phyloP scores from a whole-genome alignment of 1,140 invertebrate species.

The Parasteatoda tepidariorum region DNA sequence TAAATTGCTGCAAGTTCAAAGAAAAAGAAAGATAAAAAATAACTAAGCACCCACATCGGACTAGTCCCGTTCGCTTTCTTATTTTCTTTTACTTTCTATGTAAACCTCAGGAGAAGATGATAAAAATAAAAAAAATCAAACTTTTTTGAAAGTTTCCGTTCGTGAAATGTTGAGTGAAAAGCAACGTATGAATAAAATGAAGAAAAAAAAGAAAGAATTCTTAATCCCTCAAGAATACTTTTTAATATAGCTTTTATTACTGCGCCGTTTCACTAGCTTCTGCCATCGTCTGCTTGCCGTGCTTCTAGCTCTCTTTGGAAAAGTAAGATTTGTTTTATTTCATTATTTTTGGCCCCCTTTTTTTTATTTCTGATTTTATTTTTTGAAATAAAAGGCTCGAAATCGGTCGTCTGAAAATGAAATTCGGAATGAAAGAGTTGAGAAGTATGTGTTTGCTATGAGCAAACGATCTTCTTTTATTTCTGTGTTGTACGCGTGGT shows the following conservation, averaged over 20 bases:
- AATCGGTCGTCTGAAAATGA: slow-evolving; percentile 31
- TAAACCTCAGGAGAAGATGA: no score
- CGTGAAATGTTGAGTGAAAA: no score
- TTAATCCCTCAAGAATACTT: slow-evolving; percentile 30
- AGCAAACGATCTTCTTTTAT: background rate
- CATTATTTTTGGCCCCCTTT: background rate
- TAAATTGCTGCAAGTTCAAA: no score
- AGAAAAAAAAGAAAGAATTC: background rate
- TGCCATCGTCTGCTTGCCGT: slow-evolving; percentile 1
- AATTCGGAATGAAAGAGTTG: slow-evolving; percentile 12
- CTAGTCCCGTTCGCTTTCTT: no score
- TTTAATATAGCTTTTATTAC: slow-evolving; percentile 58
- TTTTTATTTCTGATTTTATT: slow-evolving; percentile 3
- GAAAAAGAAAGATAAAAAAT: no score
- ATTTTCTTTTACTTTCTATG: no score
- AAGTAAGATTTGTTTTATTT: background rate
- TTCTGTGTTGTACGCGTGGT: no score
- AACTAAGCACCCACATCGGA: no score
- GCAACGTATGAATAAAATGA: background rate
- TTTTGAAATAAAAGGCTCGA: background rate
- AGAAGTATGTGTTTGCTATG: background rate
- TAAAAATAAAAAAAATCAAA: no score
- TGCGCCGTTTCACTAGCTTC: slow-evolving; percentile 14
- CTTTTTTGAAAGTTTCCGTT: no score
- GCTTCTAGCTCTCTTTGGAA: no score